phyloP scores from a whole-genome alignment of 2,113 vertebrate genomes.

The Chunga burmeisteri region DNA sequence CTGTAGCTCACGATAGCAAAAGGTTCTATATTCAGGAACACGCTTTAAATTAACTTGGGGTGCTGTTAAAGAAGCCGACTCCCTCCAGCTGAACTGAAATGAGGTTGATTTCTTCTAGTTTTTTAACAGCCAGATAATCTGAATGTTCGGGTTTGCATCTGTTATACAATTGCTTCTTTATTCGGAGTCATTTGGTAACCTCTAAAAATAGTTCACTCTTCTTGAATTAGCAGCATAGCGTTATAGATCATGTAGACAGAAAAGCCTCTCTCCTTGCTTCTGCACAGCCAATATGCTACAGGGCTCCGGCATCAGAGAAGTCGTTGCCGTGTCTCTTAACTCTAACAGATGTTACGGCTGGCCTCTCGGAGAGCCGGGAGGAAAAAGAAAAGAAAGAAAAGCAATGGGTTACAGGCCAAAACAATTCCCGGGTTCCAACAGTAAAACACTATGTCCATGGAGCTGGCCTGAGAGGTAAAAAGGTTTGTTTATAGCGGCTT shows the following conservation, averaged over 20 bases:
- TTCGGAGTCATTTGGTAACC: conserved; percentile 41
- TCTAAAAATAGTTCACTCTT: conserved; percentile 45
- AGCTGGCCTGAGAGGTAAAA: background rate
- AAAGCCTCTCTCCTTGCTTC: background rate
- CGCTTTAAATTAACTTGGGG: background rate
- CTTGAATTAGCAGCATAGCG: conserved; percentile 34
- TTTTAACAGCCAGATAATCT: background rate
- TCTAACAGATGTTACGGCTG: conserved; percentile 32
- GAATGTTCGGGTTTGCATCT: conserved; percentile 4
- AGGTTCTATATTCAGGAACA: background rate
- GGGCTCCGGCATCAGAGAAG: background rate
- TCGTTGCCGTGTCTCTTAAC: background rate
- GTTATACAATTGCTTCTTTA: conserved; percentile 30
- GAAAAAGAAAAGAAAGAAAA: background rate
- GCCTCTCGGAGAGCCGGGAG: background rate
- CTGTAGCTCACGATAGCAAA: background rate
- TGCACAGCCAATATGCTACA: background rate
- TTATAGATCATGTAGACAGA: conserved; percentile 49
- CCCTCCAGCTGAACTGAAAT: background rate
- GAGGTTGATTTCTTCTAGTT: background rate
- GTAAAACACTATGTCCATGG: background rate
- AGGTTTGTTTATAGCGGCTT: background rate
- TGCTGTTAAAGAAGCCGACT: background rate
- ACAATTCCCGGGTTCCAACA: background rate
- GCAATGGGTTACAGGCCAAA: background rate